Base-by-base conservation (phyloP, 53 echinoderm and acorn worm species). In the Echinometra lucunter region DNA sequence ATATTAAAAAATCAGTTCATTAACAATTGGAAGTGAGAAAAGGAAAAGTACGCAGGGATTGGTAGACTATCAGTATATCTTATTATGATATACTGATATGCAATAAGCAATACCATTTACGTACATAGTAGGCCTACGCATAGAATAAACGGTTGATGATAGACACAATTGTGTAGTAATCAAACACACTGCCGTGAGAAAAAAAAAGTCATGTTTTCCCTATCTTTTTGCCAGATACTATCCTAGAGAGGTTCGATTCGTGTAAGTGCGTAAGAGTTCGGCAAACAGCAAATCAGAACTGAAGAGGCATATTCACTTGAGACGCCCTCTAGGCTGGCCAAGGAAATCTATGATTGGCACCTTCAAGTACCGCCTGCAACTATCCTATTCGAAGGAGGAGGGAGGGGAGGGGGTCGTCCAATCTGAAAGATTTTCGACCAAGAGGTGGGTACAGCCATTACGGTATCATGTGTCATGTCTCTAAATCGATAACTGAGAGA, bases 261-360 rank as follows among this genome's bases (percentile, higher is more conserved):
- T 19, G 42, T 37, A 78, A 78, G 1, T 6, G 40, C 3, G 15
- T 0, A 17, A 78, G 78, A 12, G 42, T 78, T 78, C 78, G 6
- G 23, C 40, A 78, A 78, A 78, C 23, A 78, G 13, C 38, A 63
- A 38, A 19, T 42, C 78, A 18, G 38, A 78, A 16, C 1, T 42
- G 78, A 38, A 78, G 78, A 78, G 78, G 23, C 8, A 35, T 13
- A 21, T 35, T 6, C 42, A 78, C 78, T 78, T 18, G 35, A 38
- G 38, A 78, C 78, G 78, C 78, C 78, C 78, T 78, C 78, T 42
- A 23, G 19, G 38, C 40, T 42, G 78, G 37, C 78, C 19, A 38
- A 78, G 38, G 78, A 78, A 38, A 78, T 38, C 78, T 78, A 78
- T 78, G 78, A 78, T 78, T 78, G 78, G 19, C 78, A 18, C 23